Base-by-base conservation (phyloP, 2,888 invertebrate genomes). In the Scaptomyza tumidula region DNA sequence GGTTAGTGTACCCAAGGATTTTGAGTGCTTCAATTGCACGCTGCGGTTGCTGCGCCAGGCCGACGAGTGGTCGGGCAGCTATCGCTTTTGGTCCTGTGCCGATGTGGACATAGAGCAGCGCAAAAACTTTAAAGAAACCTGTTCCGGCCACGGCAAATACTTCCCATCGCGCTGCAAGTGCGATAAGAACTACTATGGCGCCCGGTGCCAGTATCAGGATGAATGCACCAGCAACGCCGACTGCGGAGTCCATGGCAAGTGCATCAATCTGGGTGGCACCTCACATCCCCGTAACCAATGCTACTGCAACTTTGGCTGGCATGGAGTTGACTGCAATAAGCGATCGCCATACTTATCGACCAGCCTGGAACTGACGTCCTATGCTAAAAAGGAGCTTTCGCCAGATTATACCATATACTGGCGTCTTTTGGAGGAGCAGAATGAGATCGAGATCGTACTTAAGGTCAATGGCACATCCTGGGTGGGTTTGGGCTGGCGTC, bases 71-170 rank as follows among this genome's bases (percentile, higher is more conserved):
- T 95, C 95, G 0, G 93, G 94, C 59, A 94, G 93, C 84, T 98
- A 98, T 92, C 93, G 96, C 71, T 98, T 99, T 93, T 98, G 98
- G 97, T 98, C 98, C 0, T 99, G 99, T 90, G 96, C 98, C 3
- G 98, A 99, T 92, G 96, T 99, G 58, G 97, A 98, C 89, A 96
- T 98, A 67, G 93, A 94, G 71, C 91, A 81, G 94, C 96, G 95
- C 54, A 96, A 95, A 90, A 94, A 95, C 44, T 97, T 95, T 92
- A 95, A 95, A 74, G 97, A 98, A 92, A 94, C 94, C 1, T 98
- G 98, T 90, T 96, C 96, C 53, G 96, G 96, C 2, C 96, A 96
- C 89, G 98, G 98, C 4, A 95, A 95, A 92, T 95, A 95, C 92
- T 94, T 95, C 86, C 93, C 96, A 39, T 95, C 95, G 4, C 94